Evolutionary conservation across 2,888 invertebrate species (phyloP).

Genomic region (Villa cingulata): DNA sequence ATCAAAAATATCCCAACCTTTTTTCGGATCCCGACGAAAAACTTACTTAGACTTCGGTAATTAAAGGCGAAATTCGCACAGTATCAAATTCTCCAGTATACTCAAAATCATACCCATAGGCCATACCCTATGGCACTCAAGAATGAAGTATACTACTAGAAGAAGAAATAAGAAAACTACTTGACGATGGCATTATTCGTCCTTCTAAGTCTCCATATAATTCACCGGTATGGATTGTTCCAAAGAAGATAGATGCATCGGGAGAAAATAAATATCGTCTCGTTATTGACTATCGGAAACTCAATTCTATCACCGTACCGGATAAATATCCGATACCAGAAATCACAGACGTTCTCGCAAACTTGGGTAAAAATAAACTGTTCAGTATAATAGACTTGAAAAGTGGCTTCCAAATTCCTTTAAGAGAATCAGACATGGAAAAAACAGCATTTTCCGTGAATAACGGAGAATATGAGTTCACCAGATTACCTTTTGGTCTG

Average conservation of each 20-base stretch:
- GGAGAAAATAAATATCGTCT: no score
- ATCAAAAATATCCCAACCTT: not conserved
- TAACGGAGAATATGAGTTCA: constrained; percentile 2
- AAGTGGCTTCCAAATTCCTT: constrained; percentile 1
- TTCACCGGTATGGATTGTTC: constrained; percentile 3
- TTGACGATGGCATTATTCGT: constrained; percentile 6
- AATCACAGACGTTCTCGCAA: not conserved
- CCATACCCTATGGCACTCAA: constrained; percentile 3
- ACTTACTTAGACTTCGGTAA: not conserved
- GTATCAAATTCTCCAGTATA: constrained; percentile 1
- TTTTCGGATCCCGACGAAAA: constrained; percentile 2
- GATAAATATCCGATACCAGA: constrained; percentile 11
- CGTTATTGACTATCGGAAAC: constrained; percentile 9
- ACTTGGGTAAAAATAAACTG: not conserved
- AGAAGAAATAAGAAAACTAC: constrained; percentile 7
- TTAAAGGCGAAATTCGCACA: constrained; percentile 5
- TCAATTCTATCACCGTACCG: constrained; percentile 7
- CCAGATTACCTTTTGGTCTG: not conserved
- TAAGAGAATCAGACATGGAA: not conserved
- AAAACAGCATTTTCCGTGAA: not conserved
- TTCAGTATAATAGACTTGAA: not conserved
- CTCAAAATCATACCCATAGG: constrained; percentile 8
- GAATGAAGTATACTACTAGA: constrained; percentile 5
- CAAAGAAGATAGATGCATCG: constrained; percentile 6
- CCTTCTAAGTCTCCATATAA: constrained; percentile 2